A percentile compares a stretch with the other conserved stretches of the same genome.
Conservation (phyloP, 2,888 invertebrate species). For the Hirtodrosophila confusa region DNA sequence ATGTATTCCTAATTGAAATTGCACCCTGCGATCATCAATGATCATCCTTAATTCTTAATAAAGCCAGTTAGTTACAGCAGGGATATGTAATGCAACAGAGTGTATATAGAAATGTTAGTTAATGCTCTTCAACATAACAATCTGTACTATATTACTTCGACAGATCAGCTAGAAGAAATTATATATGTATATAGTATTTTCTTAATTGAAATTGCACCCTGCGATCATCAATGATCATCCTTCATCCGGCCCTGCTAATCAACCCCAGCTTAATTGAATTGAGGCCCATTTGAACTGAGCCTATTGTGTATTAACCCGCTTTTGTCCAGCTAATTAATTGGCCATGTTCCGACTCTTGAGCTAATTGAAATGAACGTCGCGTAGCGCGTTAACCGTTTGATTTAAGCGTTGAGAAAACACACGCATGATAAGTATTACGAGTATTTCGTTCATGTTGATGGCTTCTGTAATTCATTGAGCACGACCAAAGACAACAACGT, state of each 20-base stretch:
- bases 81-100: no score
- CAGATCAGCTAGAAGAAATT: no score
- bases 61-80: no score
- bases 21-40: no score
- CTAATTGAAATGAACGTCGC: constrained; percentile 73
- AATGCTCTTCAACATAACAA: no score
- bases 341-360: constrained; percentile 19
- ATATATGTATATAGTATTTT: no score
- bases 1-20: no score
- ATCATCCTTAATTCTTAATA: no score
- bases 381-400: constrained; percentile 69
- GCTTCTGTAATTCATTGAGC: constrained; percentile 49
- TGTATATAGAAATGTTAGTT: no score
- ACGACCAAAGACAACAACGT: constrained; percentile 19
- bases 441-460: constrained; percentile 64
- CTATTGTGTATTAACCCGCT: constrained; percentile 9
- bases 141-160: no score
- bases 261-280: neutral
- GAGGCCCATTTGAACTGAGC: neutral
- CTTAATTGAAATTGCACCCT: neutral
- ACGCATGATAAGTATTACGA: constrained; percentile 44
- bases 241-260: constrained; percentile 19
- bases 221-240: constrained; percentile 3
- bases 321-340: constrained; percentile 50
- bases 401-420: constrained; percentile 41